Evolutionary conservation across 1,140 invertebrate genomes (phyloP).

Genomic region (Brachionus sp.): DNA sequence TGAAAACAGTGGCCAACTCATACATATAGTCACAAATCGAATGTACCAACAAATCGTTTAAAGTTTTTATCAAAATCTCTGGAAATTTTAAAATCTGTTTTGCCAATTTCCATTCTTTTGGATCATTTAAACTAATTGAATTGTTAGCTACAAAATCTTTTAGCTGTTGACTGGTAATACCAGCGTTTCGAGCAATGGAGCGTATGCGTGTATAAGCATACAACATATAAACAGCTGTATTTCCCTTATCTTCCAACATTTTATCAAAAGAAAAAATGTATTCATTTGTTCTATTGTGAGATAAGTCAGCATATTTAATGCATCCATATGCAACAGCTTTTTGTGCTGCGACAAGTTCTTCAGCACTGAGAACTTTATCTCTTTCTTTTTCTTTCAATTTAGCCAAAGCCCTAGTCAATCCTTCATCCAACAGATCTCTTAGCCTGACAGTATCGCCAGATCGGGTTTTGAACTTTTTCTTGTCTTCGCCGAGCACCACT

Average conservation of each 20-base stretch:
- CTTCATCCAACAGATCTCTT: constrained; percentile 87
- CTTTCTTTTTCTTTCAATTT: constrained; percentile 86
- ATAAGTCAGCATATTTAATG: constrained; percentile 96
- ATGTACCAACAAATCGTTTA: constrained; percentile 80
- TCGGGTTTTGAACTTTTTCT: constrained; percentile 96
- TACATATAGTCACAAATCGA: constrained; percentile 91
- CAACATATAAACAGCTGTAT: constrained; percentile 94
- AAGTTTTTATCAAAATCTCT: constrained; percentile 78
- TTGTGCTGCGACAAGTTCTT: constrained; percentile 79
- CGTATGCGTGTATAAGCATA: constrained; percentile 90
- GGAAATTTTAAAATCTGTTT: constrained; percentile 76
- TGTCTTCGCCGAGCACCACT: constrained; percentile 92
- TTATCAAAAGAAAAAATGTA: constrained; percentile 98
- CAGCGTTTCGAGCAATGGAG: constrained; percentile 74
- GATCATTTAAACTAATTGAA: constrained; percentile 73
- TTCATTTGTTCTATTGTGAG: constrained; percentile 85
- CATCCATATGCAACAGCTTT: constrained; percentile 93
- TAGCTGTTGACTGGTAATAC: constrained; percentile 57
- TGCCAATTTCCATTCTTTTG: constrained; percentile 89
- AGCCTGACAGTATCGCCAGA: constrained; percentile 92
- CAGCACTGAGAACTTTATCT: constrained; percentile 73
- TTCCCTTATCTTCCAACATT: constrained; percentile 97
- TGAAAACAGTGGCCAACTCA: constrained; percentile 83
- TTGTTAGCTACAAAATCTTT: constrained; percentile 59
- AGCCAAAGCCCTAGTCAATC: constrained; percentile 73